Conservation (phyloP, 2,888 invertebrate species). For the Lamellibrachia satsuma region DNA sequence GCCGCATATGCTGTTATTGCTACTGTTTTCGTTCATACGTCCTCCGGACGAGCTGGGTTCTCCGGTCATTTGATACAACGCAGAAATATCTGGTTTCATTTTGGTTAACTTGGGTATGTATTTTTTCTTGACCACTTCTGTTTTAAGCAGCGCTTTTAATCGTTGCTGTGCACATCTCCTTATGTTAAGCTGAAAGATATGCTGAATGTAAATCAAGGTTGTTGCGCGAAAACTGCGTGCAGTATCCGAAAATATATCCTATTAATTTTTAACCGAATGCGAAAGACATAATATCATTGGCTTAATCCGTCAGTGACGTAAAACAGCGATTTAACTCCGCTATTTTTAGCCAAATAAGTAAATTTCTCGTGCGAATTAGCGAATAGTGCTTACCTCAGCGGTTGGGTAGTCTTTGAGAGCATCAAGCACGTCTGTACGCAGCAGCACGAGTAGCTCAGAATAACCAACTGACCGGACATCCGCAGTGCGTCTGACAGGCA, state of each 20-base stretch:
- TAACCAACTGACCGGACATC: slow-evolving; percentile 96
- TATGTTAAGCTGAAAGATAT: neutral
- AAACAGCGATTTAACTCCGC: too few species aligned
- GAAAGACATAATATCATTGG: too few species aligned
- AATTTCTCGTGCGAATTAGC: too few species aligned
- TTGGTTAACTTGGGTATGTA: too few species aligned
- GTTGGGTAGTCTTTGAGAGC: slow-evolving; percentile 98
- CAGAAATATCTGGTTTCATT: too few species aligned
- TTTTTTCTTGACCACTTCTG: too few species aligned
- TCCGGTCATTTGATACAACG: too few species aligned
- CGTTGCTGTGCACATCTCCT: neutral
- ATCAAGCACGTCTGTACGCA: slow-evolving; percentile 89
- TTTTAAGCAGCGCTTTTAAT: neutral
- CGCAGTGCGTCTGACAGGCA: slow-evolving; percentile 81
- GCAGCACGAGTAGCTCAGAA: slow-evolving; percentile 91
- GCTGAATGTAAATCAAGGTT: neutral
- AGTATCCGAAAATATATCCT: neutral
- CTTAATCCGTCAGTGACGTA: too few species aligned
- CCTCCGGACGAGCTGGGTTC: neutral
- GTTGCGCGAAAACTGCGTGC: neutral
- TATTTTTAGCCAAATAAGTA: too few species aligned
- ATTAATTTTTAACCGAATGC: too few species aligned
- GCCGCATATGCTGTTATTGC: neutral
- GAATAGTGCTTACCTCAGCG: slow-evolving; percentile 74
- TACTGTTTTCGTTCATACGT: neutral